Conservation (phyloP, 2,113 vertebrate genomes). For the Albula glossodonta region DNA sequence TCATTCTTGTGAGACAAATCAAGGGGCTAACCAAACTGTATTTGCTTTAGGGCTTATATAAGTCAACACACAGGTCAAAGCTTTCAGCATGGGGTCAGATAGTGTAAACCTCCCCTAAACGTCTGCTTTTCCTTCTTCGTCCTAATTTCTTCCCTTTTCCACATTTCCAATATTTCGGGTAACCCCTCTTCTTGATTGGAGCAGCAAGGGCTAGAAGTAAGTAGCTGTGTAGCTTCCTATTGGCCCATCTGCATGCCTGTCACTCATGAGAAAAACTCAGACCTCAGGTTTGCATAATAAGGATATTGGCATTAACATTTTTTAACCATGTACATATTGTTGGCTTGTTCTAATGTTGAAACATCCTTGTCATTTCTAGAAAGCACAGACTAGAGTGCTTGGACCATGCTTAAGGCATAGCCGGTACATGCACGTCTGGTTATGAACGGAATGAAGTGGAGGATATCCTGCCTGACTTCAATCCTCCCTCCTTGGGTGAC, state of each 20-base stretch:
- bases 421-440: no score
- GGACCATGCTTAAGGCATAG: no score
- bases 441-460: no score
- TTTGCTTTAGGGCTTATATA: not conserved
- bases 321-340: not conserved
- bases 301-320: not conserved
- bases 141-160: conserved; percentile 15
- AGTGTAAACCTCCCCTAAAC: conserved; percentile 3
- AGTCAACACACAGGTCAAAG: not conserved
- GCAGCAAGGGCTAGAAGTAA: conserved; percentile 99
- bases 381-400: not conserved
- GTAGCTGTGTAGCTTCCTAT: conserved; percentile 56
- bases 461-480: no score
- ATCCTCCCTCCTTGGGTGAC: no score
- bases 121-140: conserved; percentile 18
- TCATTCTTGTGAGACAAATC: not conserved
- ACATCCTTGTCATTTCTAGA: not conserved
- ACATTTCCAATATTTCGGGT: conserved; percentile 31
- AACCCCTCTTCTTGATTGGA: conserved; percentile 67
- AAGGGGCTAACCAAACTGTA: not conserved
- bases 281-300: conserved; percentile 29
- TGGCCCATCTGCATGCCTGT: conserved; percentile 57
- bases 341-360: not conserved
- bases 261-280: conserved; percentile 42
- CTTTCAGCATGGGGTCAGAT: not conserved